These are phyloP conservation scores for Brachionus rotundiformis DNA, from an alignment of 1,140 invertebrate species.

Conservation along the genomic window DNA sequence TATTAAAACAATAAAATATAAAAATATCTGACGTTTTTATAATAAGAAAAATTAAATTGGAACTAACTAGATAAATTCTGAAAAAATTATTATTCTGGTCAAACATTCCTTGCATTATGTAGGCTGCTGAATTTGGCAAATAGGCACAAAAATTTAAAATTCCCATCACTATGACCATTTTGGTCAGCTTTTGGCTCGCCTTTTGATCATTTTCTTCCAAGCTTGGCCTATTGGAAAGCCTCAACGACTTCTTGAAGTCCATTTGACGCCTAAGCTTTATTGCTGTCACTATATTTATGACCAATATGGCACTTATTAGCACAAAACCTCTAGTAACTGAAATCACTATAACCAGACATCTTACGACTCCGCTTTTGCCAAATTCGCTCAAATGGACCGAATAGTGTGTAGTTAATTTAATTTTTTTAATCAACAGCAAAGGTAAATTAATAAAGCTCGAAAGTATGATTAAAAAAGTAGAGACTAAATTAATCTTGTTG, in stretches of 20 bases:
- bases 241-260: background rate
- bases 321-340: constrained; percentile 6
- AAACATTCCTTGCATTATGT: constrained; percentile 35
- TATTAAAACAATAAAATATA: constrained; percentile 37
- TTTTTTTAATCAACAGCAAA: background rate
- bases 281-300: background rate
- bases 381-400: constrained; percentile 11
- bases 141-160: background rate
- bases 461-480: background rate
- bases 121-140: background rate
- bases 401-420: background rate
- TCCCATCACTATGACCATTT: background rate
- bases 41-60: constrained; percentile 5
- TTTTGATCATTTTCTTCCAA: background rate
- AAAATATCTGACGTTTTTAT: background rate
- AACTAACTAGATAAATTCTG: background rate
- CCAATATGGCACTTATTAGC: background rate
- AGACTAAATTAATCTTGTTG: background rate
- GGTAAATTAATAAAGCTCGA: background rate
- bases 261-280: background rate
- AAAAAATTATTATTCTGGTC: background rate
- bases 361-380: background rate
- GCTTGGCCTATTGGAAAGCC: too few relatives aligned
- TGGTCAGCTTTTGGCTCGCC: background rate
- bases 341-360: background rate